Evolutionary conservation across 2,113 vertebrate genomes (phyloP).

Genomic region (Mobula hypostoma): DNA sequence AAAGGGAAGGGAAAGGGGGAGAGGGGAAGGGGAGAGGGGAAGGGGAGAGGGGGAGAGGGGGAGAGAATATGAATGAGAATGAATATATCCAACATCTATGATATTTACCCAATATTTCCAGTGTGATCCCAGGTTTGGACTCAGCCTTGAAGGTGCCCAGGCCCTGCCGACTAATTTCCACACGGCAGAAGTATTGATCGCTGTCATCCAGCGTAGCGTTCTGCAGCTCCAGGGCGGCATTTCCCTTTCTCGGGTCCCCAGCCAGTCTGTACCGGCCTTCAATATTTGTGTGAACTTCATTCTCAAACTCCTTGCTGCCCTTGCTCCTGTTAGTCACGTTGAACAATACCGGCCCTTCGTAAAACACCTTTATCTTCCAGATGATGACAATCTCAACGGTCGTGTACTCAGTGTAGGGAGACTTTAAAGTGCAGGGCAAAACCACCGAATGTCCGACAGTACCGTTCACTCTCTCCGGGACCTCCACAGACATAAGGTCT

Average conservation of each 20-base stretch:
- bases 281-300: neutral
- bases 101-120: conserved; percentile 9
- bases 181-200: conserved; percentile 1
- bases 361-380: neutral
- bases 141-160: neutral
- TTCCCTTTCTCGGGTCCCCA: neutral
- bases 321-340: neutral
- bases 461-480: neutral
- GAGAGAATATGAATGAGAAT: neutral
- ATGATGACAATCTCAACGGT: neutral
- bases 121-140: neutral
- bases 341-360: neutral
- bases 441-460: neutral
- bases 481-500: neutral
- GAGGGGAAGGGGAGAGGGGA: no score
- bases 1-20: no score
- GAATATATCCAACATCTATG: neutral
- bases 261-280: neutral
- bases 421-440: neutral
- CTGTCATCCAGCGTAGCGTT: neutral
- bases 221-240: neutral
- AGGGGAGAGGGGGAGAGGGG: no score
- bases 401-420: neutral
- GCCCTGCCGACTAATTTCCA: neutral
- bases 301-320: neutral